Percentiles rank a stretch among this genome's conserved stretches.
These are phyloP conservation scores for Pyrocoelia pectoralis DNA, from an alignment of 2,888 invertebrate genomes.

Conservation along the genomic window DNA sequence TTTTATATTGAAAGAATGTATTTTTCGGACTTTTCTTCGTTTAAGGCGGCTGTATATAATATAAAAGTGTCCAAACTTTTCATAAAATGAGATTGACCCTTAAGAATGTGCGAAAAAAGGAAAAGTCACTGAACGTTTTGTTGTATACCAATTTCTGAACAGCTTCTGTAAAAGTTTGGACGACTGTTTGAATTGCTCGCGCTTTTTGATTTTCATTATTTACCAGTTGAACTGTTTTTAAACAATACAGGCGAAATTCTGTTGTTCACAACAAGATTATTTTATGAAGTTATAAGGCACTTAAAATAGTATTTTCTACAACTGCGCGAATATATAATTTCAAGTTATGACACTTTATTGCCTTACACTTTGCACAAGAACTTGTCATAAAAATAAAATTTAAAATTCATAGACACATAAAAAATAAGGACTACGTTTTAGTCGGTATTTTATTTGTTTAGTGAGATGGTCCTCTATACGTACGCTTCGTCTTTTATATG, in stretches of 20 bases:
- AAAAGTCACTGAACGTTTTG: slow-evolving; percentile 30
- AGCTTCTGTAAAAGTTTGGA: slow-evolving; percentile 32
- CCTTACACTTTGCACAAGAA: slow-evolving; percentile 24
- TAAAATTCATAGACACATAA: slow-evolving; percentile 35
- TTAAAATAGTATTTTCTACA: slow-evolving; percentile 1
- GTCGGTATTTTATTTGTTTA: slow-evolving; percentile 35
- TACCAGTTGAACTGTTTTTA: not conserved
- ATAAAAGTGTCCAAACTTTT: slow-evolving; percentile 25
- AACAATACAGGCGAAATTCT: not conserved
- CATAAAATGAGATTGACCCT: slow-evolving; percentile 31
- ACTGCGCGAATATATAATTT: not conserved
- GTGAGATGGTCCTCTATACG: slow-evolving; percentile 28
- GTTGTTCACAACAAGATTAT: not conserved
- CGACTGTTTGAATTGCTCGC: slow-evolving; percentile 30
- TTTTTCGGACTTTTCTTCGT: too few relatives aligned
- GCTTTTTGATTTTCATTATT: slow-evolving; percentile 23
- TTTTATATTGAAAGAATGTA: too few relatives aligned
- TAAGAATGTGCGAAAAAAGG: slow-evolving; percentile 31
- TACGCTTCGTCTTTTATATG: slow-evolving; percentile 31
- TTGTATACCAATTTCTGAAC: slow-evolving; percentile 29
- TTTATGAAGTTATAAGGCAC: slow-evolving; percentile 1
- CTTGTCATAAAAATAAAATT: slow-evolving; percentile 34
- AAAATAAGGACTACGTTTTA: slow-evolving; percentile 35
- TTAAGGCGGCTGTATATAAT: too few relatives aligned
- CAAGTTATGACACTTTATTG: slow-evolving; percentile 24